Evolutionary conservation across 2,888 invertebrate genomes (phyloP).

Genomic region (Heteromurus nitidus): DNA sequence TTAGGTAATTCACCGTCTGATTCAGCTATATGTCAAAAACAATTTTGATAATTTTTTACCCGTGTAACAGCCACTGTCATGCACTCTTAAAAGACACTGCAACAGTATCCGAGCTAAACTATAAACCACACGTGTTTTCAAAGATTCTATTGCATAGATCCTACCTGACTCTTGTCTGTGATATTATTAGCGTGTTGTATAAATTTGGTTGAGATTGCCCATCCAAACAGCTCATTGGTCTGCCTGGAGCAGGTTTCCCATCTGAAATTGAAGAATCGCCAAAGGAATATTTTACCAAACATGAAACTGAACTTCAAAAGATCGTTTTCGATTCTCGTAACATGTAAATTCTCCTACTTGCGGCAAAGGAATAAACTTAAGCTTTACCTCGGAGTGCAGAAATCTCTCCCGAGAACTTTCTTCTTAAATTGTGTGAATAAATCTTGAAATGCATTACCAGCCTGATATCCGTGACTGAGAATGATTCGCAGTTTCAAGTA

Average conservation of each 20-base stretch:
- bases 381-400: conserved; percentile 31
- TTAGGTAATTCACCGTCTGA: conserved; percentile 49
- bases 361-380: background rate
- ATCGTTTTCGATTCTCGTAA: no score
- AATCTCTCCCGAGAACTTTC: conserved; percentile 19
- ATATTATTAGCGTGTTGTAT: conserved; percentile 75
- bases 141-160: background rate
- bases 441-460: conserved; percentile 36
- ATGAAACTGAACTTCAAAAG: background rate
- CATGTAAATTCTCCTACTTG: no score
- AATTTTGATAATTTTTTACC: no score
- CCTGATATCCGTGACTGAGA: conserved; percentile 38
- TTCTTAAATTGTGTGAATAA: conserved; percentile 29
- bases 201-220: conserved; percentile 76
- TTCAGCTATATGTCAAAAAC: conserved; percentile 28
- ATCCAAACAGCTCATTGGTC: conserved; percentile 75
- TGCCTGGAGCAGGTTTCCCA: conserved; percentile 76
- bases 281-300: background rate
- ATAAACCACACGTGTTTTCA: background rate
- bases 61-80: background rate
- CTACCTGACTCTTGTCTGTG: conserved; percentile 74
- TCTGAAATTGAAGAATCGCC: conserved; percentile 66
- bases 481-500: conserved; percentile 63
- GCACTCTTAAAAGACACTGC: background rate
- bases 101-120: background rate